A percentile compares a stretch with the other conserved stretches of the same genome.
phyloP scores from a whole-genome alignment of 2,888 invertebrate genomes.

The Polydrusus cervinus region DNA sequence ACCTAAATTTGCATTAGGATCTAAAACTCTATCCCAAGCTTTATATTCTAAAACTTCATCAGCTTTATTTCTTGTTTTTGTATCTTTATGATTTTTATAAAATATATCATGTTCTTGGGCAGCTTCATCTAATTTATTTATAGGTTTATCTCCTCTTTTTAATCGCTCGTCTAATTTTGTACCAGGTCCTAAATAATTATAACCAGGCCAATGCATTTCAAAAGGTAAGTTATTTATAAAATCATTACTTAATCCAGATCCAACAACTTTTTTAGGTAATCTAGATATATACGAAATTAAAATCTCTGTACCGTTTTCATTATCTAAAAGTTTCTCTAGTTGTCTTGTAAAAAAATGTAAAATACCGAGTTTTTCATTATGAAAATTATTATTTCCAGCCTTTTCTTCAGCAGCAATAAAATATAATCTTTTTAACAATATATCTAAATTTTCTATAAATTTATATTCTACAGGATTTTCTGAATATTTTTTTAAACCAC shows the following conservation, averaged over 20 bases:
- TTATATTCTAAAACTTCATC: constrained; percentile 8
- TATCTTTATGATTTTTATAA: constrained; percentile 8
- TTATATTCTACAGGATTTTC: constrained; percentile 1
- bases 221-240: constrained; percentile 9
- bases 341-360: not conserved
- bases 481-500: not conserved
- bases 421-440: not conserved
- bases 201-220: constrained; percentile 2
- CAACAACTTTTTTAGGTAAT: not conserved
- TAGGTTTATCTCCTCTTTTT: not conserved
- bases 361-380: constrained; percentile 1
- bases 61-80: constrained; percentile 1
- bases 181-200: not conserved
- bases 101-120: not conserved
- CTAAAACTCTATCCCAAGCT: constrained; percentile 3
- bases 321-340: constrained; percentile 1
- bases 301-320: not conserved
- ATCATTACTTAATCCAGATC: not conserved
- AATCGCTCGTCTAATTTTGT: not conserved
- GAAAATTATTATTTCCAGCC: constrained; percentile 7
- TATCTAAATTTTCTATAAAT: constrained; percentile 9
- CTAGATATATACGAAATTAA: not conserved
- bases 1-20: not conserved
- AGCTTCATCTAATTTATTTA: constrained; percentile 10
- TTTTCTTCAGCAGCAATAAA: constrained; percentile 1